These are phyloP conservation scores for Ephestia elutella DNA, from an alignment of 1,140 invertebrate genomes.

Conservation along the genomic window DNA sequence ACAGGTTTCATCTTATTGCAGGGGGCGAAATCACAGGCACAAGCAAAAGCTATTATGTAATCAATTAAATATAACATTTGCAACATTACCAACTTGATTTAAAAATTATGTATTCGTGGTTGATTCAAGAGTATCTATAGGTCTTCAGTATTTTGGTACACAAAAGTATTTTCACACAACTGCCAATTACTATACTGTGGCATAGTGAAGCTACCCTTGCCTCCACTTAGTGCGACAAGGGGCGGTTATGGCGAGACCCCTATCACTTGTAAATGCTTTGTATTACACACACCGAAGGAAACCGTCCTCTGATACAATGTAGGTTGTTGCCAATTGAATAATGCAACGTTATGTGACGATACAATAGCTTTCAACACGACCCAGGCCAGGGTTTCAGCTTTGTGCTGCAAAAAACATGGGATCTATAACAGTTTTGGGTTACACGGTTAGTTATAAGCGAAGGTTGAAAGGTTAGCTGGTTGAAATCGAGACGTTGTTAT, in stretches of 20 bases:
- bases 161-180: not conserved
- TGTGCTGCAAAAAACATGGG: constrained; percentile 26
- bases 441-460: not conserved
- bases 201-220: constrained; percentile 3
- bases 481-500: not conserved
- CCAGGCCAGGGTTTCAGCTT: constrained; percentile 25
- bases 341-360: constrained; percentile 23
- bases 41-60: no score
- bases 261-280: constrained; percentile 41
- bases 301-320: constrained; percentile 1
- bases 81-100: no score
- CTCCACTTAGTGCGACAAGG: constrained; percentile 8
- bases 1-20: no score
- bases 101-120: no score
- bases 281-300: constrained; percentile 27
- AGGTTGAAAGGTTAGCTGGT: not conserved
- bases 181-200: not conserved
- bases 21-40: no score
- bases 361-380: constrained; percentile 22
- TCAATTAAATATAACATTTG: no score
- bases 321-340: constrained; percentile 30
- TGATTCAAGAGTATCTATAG: no score
- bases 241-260: constrained; percentile 26
- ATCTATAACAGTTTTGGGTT: constrained; percentile 16
- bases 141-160: no score